Conservation (phyloP, 2,113 vertebrate species). For the Mobula birostris region DNA sequence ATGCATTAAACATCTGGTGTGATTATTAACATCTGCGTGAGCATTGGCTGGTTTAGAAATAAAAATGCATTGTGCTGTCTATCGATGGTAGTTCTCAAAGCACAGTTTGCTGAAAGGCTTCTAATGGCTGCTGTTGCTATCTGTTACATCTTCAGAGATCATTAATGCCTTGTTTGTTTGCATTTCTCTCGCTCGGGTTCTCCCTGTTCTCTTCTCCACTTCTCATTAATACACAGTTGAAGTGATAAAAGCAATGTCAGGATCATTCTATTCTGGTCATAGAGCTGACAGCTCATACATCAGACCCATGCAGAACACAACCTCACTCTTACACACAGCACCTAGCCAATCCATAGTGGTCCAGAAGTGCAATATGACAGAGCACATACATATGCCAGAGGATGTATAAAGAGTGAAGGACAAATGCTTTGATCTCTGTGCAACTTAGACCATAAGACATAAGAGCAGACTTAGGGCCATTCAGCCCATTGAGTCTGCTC, state of each 20-base stretch:
- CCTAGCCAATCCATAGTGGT: constrained; percentile 21
- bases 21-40: not conserved
- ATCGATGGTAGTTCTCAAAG: not conserved
- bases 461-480: not conserved
- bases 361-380: constrained; percentile 38
- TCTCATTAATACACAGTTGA: constrained; percentile 36
- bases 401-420: constrained; percentile 39
- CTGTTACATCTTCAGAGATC: not conserved
- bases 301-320: not conserved
- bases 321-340: constrained; percentile 30
- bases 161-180: constrained; percentile 25
- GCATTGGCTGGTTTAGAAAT: not conserved
- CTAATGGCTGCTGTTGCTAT: not conserved
- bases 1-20: not conserved
- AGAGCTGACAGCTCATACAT: constrained; percentile 1
- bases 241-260: constrained; percentile 8
- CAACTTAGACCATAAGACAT: not conserved
- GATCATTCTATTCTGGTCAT: constrained; percentile 32
- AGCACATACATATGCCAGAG: not conserved
- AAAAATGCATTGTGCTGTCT: not conserved
- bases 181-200: not conserved
- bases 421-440: constrained; percentile 37
- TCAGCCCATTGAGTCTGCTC: not conserved
- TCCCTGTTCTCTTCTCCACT: not conserved
- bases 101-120: not conserved